Conservation (phyloP, 2,113 vertebrate species). For the Heliornis fulica region DNA sequence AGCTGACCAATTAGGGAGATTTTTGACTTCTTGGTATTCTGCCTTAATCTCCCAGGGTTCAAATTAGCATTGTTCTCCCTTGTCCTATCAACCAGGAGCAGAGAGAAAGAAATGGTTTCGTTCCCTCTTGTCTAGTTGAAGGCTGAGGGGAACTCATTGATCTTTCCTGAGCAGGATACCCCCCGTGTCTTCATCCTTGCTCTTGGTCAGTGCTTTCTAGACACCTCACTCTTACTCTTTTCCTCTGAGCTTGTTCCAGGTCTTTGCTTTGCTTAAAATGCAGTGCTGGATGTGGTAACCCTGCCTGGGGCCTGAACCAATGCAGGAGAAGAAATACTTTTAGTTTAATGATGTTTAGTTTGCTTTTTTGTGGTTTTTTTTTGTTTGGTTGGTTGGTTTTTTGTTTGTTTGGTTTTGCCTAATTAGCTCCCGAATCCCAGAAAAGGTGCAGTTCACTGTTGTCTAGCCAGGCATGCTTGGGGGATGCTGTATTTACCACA, state of each 20-base stretch:
- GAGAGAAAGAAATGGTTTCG: not conserved
- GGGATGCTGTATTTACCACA: not conserved
- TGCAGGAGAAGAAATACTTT: not conserved
- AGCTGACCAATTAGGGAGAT: not conserved
- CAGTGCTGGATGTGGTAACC: not conserved
- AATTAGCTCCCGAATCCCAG: not conserved
- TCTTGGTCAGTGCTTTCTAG: not conserved
- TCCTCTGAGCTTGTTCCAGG: not conserved
- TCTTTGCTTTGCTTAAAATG: not conserved
- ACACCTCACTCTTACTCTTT: not conserved
- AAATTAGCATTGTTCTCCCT: not conserved
- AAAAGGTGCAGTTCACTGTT: not conserved
- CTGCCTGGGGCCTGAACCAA: not conserved
- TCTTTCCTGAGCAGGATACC: not conserved
- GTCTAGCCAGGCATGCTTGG: not conserved
- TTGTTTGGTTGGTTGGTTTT: no score
- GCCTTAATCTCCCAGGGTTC: slow-evolving; percentile 4
- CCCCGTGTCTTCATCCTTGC: not conserved
- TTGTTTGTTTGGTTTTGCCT: no score
- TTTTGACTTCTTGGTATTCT: slow-evolving; percentile 7
- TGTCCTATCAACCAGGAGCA: not conserved
- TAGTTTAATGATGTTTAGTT: no score
- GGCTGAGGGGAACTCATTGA: not conserved
- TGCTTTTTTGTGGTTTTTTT: no score
- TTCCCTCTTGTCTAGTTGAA: slow-evolving; percentile 22